phyloP scores from a whole-genome alignment of 2,797 vertebrate species.

The Anguilla marmorata region DNA sequence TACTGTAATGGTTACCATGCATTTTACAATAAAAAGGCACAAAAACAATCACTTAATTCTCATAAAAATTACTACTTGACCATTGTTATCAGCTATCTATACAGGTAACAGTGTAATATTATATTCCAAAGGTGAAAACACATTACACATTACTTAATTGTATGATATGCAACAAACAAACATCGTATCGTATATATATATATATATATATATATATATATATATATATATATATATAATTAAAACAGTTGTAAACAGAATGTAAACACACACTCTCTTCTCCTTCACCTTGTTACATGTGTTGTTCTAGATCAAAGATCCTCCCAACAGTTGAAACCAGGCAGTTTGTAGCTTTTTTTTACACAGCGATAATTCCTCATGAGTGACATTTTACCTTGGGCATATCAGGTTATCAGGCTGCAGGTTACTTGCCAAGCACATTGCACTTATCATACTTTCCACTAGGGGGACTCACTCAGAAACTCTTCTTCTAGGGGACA shows the following conservation, averaged over 20 bases:
- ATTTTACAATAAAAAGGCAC: conserved; percentile 98
- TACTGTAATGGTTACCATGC: conserved; percentile 99
- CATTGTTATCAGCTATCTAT: conserved; percentile 94
- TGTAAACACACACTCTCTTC: conserved; percentile 96
- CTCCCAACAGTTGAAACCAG: conserved; percentile 76
- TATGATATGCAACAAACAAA: conserved; percentile 94
- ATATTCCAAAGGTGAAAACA: conserved; percentile 99
- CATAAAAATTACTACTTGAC: conserved; percentile 97
- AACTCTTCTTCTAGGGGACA: neutral
- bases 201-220: conserved; percentile 79
- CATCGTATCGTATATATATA: neutral
- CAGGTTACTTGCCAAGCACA: conserved; percentile 37
- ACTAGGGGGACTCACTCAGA: conserved; percentile 46
- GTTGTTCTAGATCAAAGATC: conserved; percentile 65
- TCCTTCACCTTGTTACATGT: conserved; percentile 76
- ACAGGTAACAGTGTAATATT: conserved; percentile 94
- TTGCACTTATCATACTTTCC: conserved; percentile 33
- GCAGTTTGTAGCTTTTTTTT: conserved; percentile 87
- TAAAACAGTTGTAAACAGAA: conserved; percentile 97
- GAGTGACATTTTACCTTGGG: neutral
- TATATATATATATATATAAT: conserved; percentile 75
- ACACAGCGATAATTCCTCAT: neutral
- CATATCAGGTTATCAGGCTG: neutral
- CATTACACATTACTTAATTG: conserved; percentile 87
- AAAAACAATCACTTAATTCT: conserved; percentile 98